Percentiles rank a stretch among this genome's conserved stretches.
Evolutionary conservation across 2,113 vertebrate genomes (phyloP).

Genomic region (Melanostigma gelatinosum): DNA sequence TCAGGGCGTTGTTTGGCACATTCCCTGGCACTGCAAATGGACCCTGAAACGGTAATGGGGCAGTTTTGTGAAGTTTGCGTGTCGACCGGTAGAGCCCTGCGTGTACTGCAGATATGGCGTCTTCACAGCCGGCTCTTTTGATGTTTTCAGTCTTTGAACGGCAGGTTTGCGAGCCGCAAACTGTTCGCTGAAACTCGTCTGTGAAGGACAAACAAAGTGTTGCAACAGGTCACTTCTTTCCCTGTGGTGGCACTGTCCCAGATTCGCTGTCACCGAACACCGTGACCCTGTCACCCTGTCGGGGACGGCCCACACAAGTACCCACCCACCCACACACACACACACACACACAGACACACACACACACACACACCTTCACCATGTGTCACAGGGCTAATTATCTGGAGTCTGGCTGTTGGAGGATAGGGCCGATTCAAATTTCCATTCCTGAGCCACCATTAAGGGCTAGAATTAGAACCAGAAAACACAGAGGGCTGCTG

Average conservation of each 20-base stretch:
- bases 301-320: constrained; percentile 22
- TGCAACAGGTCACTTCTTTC: constrained; percentile 48
- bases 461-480: constrained; percentile 70
- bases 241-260: constrained; percentile 62
- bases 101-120: constrained; percentile 1
- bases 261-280: constrained; percentile 81
- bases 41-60: constrained; percentile 36
- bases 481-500: constrained; percentile 62
- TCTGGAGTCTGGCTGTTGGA: constrained; percentile 64
- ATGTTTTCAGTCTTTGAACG: constrained; percentile 19
- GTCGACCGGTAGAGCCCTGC: not conserved
- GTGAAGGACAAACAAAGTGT: constrained; percentile 67
- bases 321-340: constrained; percentile 21
- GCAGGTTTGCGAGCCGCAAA: not conserved
- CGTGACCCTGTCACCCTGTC: constrained; percentile 65
- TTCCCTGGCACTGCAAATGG: constrained; percentile 19
- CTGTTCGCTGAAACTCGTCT: not conserved
- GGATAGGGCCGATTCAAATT: constrained; percentile 72
- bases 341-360: constrained; percentile 36
- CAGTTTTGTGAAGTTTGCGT: not conserved
- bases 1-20: constrained; percentile 43
- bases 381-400: constrained; percentile 78
- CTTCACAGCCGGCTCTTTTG: not conserved
- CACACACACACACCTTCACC: constrained; percentile 40
- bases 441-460: constrained; percentile 72